These are phyloP conservation scores for Bolborhynchus lineola DNA, from an alignment of 2,113 vertebrate species.

Conservation along the genomic window DNA sequence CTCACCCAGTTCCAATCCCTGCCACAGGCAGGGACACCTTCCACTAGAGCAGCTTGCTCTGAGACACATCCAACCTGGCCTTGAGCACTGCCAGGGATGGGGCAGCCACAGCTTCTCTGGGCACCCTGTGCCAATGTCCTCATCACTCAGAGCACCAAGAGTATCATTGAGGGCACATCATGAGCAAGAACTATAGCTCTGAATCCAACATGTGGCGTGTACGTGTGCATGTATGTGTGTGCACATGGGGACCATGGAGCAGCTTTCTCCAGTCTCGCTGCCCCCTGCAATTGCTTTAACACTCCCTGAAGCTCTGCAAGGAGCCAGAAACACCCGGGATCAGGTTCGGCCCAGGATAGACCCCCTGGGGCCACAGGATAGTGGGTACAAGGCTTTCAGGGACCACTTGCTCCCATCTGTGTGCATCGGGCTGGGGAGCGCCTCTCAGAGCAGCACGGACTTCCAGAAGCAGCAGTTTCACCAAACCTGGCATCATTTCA, in stretches of 20 bases:
- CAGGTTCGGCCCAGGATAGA: not conserved
- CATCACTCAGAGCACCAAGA: not conserved
- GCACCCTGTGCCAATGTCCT: not conserved
- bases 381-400: rapidly evolving
- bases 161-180: not conserved
- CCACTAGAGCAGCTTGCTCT: not conserved
- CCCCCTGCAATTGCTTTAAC: not conserved
- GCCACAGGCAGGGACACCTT: not conserved
- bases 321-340: not conserved
- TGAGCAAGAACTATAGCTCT: rapidly evolving
- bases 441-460: not conserved
- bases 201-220: too few relatives aligned
- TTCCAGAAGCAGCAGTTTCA: not conserved
- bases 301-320: not conserved
- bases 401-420: rapidly evolving
- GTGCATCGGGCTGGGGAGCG: not conserved
- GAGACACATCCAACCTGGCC: not conserved
- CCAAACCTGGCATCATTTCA: not conserved
- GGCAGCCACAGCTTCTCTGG: not conserved
- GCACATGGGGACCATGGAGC: not conserved
- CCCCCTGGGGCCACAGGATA: rapidly evolving
- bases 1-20: not conserved
- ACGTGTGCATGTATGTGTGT: not conserved
- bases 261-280: not conserved
- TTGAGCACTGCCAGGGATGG: not conserved